Conservation (phyloP, 2,797 vertebrate genomes). For the Onychomys arenicola region DNA sequence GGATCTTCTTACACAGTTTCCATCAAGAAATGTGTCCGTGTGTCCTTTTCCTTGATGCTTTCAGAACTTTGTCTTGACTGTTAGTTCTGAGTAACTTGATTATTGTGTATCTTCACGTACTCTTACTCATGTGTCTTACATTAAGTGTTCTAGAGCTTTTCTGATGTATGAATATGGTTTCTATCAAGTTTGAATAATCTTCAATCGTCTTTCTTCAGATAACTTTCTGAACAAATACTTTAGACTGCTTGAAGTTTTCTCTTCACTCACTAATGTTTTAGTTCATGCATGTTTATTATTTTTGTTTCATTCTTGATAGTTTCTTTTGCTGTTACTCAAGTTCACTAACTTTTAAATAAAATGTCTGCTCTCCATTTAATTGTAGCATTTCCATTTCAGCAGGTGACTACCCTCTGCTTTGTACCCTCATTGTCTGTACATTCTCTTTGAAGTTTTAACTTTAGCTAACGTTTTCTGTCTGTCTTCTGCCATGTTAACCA, state of each 20-base stretch:
- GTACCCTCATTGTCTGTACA: background rate
- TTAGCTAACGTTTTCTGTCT: background rate
- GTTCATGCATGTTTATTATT: background rate
- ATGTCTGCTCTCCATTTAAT: background rate
- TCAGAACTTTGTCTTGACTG: background rate
- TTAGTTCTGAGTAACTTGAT: background rate
- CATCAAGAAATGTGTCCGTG: background rate
- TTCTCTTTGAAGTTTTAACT: background rate
- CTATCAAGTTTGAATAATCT: conserved; percentile 23
- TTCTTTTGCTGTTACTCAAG: conserved; percentile 19
- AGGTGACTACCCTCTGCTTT: background rate
- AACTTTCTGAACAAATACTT: conserved; percentile 2
- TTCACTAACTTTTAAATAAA: conserved; percentile 16
- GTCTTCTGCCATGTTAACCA: conserved; percentile 4
- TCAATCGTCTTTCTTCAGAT: conserved; percentile 17
- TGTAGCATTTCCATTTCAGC: background rate
- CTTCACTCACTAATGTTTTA: background rate
- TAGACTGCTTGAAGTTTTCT: background rate
- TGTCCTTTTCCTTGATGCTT: background rate
- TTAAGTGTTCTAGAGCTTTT: background rate
- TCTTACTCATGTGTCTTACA: background rate
- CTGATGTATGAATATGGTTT: background rate
- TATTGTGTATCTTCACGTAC: background rate
- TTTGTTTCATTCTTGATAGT: conserved; percentile 5
- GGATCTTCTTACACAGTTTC: background rate